Percentiles rank a stretch among this genome's conserved stretches.
phyloP scores from a whole-genome alignment of 2,888 invertebrate species.

The Leptura quadrifasciata region DNA sequence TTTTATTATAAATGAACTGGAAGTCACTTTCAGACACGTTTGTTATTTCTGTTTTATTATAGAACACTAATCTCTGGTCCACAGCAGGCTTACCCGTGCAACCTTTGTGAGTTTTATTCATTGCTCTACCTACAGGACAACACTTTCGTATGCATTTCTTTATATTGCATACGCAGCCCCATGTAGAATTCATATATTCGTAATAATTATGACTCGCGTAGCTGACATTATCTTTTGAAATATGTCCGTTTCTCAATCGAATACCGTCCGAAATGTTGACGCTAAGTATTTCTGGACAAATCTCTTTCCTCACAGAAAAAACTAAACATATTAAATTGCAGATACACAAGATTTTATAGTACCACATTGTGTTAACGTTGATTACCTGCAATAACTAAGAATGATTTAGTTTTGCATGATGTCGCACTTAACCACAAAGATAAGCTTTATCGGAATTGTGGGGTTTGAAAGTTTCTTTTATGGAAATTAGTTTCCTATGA shows the following conservation, averaged over 20 bases:
- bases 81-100: not conserved
- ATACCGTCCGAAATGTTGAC: slow-evolving; percentile 10
- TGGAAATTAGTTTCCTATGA: not conserved
- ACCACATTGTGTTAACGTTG: not conserved
- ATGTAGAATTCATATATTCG: not conserved
- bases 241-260: not conserved
- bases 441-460: not conserved
- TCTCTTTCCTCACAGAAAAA: not conserved
- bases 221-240: slow-evolving; percentile 22
- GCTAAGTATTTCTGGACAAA: not conserved
- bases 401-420: no score
- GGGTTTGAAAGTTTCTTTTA: not conserved
- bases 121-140: not conserved
- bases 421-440: not conserved
- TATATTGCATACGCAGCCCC: slow-evolving; percentile 28
- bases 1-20: not conserved
- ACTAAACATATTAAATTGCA: not conserved
- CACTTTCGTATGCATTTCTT: slow-evolving; percentile 35
- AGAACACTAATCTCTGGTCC: not conserved
- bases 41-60: not conserved
- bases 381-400: not conserved
- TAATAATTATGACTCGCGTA: slow-evolving; percentile 5
- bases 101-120: not conserved
- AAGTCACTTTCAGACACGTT: slow-evolving; percentile 10
- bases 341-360: not conserved